Base-by-base conservation (phyloP, 2,888 invertebrate genomes). In the Thera britannica region DNA sequence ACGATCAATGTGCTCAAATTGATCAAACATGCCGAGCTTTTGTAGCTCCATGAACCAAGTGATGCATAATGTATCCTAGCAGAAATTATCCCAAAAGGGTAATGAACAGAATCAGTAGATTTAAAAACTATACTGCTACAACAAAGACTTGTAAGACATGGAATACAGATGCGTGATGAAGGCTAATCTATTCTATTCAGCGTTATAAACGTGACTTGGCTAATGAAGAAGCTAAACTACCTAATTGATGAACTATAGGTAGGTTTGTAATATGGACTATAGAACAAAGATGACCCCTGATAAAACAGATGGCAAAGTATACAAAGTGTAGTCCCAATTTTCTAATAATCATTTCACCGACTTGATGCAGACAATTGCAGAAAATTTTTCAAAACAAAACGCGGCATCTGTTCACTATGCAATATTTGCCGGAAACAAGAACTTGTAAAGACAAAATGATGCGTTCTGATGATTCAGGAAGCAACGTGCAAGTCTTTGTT, bases 401-500 rank as follows among this genome's bases (percentile, higher is more conserved):
- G 51, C 23, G 23, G 52, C 34, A 34, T 9, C 52, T 51, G 23
- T 7, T 52, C 34, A 34, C 8, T 9, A 52, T 38, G 36, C 44
- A 58, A 52, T 46, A 9, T 12, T 46, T 54, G 2, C 48, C 60
- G 64, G 59, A 69, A 62, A 65, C 59, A 62, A 51, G 35, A 65
- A 63, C 58, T 48, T 65, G 49, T 65, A 68, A 61, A 41, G 36
- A 57, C 48, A 64, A 60, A 23, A 63, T 34, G n/a, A 59, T 60
- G 57, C 7, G 34, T 58, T 59, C 56, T 23, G 54, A 60, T 65
- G 61, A 67, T 62, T 54, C 59, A 65, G 65, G 67, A 72, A 71
- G 61, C 56, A 57, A 62, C 55, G 58, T 64, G 57, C 41, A 58
- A 58, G 67, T 58, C 69, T 70, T 71, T 74, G 71, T 72, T 71